Conservation (phyloP, 2,797 vertebrate species). For the Coranthus polyacanthus region DNA sequence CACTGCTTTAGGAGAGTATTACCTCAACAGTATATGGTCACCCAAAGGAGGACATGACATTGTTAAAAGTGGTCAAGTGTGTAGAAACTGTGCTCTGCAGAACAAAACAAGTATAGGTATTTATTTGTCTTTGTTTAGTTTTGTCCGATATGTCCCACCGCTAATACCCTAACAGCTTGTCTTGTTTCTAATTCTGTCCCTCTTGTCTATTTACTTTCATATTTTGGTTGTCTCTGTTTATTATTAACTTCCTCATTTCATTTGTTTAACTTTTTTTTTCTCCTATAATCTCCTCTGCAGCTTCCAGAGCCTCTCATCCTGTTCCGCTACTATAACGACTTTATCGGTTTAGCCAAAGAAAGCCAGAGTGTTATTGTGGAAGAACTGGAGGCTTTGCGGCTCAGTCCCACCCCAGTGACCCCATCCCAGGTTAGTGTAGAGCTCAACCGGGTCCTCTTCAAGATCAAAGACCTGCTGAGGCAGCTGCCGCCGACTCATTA, state of each 20-base stretch:
- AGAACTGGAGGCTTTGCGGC: constrained; percentile 84
- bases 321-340: constrained; percentile 95
- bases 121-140: constrained; percentile 54
- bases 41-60: neutral
- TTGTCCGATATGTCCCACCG: constrained; percentile 5
- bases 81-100: too few relatives aligned
- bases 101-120: constrained; percentile 11
- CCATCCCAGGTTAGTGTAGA: constrained; percentile 80
- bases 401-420: constrained; percentile 66
- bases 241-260: constrained; percentile 43
- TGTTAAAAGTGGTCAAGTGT: too few relatives aligned
- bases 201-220: constrained; percentile 50
- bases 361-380: constrained; percentile 90
- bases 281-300: constrained; percentile 72
- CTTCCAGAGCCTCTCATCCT: constrained; percentile 97
- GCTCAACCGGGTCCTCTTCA: constrained; percentile 92
- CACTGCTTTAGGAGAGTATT: too few relatives aligned
- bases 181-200: constrained; percentile 42
- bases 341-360: constrained; percentile 95
- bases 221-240: constrained; percentile 45
- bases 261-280: constrained; percentile 31
- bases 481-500: constrained; percentile 92
- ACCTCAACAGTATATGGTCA: neutral
- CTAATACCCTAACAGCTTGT: constrained; percentile 25
- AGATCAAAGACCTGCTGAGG: constrained; percentile 92